Evolutionary conservation across 2,888 invertebrate genomes (phyloP), one percentile per base, ranked within the genome.

Genomic region (Acleris laterana): DNA sequence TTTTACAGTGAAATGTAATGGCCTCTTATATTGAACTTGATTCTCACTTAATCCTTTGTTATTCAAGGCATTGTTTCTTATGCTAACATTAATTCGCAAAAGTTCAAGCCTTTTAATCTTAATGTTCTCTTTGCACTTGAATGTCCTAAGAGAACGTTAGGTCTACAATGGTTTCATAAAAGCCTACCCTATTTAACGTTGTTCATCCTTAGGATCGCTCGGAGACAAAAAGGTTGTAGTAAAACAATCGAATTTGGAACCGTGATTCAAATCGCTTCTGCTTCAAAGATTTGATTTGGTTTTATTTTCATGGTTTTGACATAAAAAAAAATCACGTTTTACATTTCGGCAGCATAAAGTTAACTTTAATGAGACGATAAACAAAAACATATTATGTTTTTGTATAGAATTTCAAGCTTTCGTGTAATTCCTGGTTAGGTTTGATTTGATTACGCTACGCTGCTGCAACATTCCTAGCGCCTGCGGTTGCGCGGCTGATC

Each of bases 161-260:
- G 44, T 56, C 57, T 57, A 61, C 65, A 62, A 57, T 52, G 62
- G 38, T 62, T 44, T 57, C 61, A 52, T 62, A 57, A 62, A 66
- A 57, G 51, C 51, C 50, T 51, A 56, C 51, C 32, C 51, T 46
- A 57, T 57, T 66, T 48, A 66, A 62, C 56, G 57, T 66, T 62
- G 51, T 38, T 48, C 62, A 66, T 57, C 62, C 52, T 57, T 57
- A 46, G 51, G 56, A 57, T 52, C 32, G 32, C 53, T 61, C 46
- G 56, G 17, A 57, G 57, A 66, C 62, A 66, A 57, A 61, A 61
- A 62, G 56, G 61, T 51, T 38, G 60, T 46, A 66, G 57, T 66
- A 52, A 62, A 66, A 66, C 51, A 46, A 50, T 62, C 62, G 46
- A 51, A 65, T 65, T 56, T 51, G 44, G 50, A 65, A 60, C 44